Base-by-base conservation (phyloP, 2,113 vertebrate genomes). In the Sceloporus tristichus region DNA sequence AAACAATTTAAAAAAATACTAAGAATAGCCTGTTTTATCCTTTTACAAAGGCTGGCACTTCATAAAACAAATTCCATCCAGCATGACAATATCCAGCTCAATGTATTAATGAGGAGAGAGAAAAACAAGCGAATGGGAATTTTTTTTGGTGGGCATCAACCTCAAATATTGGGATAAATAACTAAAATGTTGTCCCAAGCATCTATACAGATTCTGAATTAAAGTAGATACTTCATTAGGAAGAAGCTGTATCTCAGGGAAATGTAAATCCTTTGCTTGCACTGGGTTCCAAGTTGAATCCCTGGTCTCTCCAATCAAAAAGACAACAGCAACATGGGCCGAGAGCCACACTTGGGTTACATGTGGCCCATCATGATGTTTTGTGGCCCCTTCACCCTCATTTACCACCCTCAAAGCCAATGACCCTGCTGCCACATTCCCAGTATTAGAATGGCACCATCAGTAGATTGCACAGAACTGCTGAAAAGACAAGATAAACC, bases 31-130 rank as follows among this genome's bases (percentile, higher is more conserved):
- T 87, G 23, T 59, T 38, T 87, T 87, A 87, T 71, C 59, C 78
- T 40, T 48, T 42, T 40, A 85, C 76, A 62, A 34, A 73, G 77
- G 53, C 77, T 59, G 66, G 79, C 10, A 75, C 76, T 54, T 38
- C 68, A 29, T 62, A 81, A 94, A 90, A 89, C 66, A 85, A 73
- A 91, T 88, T 82, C 59, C 83, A 89, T 0, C 70, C 0, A 29
- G 4, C 42, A 74, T 16, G 5, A 8, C 54, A 27, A 54, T 40
- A 53, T 56, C 54, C n/a, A 56, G 74, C 9, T 48, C 27, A 11
- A 53, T 27, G 23, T 29, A 34, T 82, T 68, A n/a, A 8, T 77
- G 79, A 70, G 19, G 42, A 76, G 23, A 53, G 4, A 48, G 29
- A 53, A 23, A 66, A 80, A 84, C 66, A 70, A 65, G 29, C 6